phyloP scores from a whole-genome alignment of 2,113 vertebrate genomes.

The Prionailurus viverrinus region DNA sequence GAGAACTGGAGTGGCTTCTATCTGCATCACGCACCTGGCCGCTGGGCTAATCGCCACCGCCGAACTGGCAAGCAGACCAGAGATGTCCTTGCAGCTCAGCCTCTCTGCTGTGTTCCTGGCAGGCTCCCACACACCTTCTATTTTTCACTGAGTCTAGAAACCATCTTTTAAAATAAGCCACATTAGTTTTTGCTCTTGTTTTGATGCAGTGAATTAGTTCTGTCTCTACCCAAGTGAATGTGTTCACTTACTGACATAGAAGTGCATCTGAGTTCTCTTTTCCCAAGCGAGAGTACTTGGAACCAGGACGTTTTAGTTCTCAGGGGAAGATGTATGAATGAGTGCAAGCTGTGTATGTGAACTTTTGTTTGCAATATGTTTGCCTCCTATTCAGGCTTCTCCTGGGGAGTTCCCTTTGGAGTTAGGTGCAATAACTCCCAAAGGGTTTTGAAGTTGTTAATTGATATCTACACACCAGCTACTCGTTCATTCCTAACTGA shows the following conservation, averaged over 20 bases:
- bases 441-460: background rate
- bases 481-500: background rate
- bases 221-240: background rate
- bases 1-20: constrained; percentile 89
- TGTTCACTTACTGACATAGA: background rate
- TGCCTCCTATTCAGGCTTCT: background rate
- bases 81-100: background rate
- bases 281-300: background rate
- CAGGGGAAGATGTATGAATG: background rate
- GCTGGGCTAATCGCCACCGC: constrained; percentile 92
- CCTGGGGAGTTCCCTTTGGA: background rate
- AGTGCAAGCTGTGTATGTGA: background rate
- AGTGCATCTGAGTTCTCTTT: background rate
- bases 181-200: constrained; percentile 73
- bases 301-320: background rate
- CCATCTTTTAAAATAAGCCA: constrained; percentile 75
- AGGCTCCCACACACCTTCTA: background rate
- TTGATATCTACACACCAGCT: background rate
- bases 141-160: constrained; percentile 53
- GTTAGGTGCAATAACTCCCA: background rate
- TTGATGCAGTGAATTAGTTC: constrained; percentile 49
- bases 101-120: background rate
- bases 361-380: background rate
- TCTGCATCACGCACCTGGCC: constrained; percentile 93
- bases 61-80: constrained; percentile 75